phyloP scores from a whole-genome alignment of 2,888 invertebrate genomes.

The Lycia hirtaria region DNA sequence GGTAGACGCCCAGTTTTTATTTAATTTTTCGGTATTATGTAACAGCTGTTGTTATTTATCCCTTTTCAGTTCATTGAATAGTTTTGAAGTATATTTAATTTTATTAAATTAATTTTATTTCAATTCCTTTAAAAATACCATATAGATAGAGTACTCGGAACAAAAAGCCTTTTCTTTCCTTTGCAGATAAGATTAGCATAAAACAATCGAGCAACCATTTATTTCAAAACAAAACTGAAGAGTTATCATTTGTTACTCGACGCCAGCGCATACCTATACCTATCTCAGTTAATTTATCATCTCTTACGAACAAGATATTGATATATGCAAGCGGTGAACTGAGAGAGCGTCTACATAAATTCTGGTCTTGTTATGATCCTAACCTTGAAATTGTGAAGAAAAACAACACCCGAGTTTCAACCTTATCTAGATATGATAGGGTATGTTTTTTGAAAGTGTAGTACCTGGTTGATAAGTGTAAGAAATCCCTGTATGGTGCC shows the following conservation, averaged over 20 bases:
- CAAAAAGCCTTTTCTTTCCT: constrained; percentile 7
- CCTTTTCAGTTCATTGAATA: no score
- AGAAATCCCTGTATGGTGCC: constrained; percentile 65
- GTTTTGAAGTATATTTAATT: no score
- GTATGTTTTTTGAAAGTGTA: background rate
- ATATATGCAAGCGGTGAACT: constrained; percentile 64
- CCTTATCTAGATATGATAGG: constrained; percentile 33
- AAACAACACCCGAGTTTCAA: constrained; percentile 38
- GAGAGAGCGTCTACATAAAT: constrained; percentile 57
- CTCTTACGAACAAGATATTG: constrained; percentile 65
- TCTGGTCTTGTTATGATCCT: constrained; percentile 54
- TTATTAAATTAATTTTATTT: no score
- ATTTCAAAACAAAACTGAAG: constrained; percentile 34
- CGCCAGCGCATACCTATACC: constrained; percentile 63
- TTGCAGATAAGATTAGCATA: constrained; percentile 19
- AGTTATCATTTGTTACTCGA: constrained; percentile 54
- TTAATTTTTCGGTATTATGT: no score
- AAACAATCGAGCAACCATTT: constrained; percentile 35
- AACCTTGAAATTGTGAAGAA: constrained; percentile 52
- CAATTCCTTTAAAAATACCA: background rate
- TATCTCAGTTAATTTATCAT: constrained; percentile 74
- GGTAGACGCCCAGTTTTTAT: no score
- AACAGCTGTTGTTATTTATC: no score
- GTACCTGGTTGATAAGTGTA: constrained; percentile 29
- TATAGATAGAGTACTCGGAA: no score